Percentiles rank a stretch among this genome's conserved stretches.
These are phyloP conservation scores for Coccyzus lansbergi DNA, from an alignment of 2,797 vertebrate species.

Conservation along the genomic window DNA sequence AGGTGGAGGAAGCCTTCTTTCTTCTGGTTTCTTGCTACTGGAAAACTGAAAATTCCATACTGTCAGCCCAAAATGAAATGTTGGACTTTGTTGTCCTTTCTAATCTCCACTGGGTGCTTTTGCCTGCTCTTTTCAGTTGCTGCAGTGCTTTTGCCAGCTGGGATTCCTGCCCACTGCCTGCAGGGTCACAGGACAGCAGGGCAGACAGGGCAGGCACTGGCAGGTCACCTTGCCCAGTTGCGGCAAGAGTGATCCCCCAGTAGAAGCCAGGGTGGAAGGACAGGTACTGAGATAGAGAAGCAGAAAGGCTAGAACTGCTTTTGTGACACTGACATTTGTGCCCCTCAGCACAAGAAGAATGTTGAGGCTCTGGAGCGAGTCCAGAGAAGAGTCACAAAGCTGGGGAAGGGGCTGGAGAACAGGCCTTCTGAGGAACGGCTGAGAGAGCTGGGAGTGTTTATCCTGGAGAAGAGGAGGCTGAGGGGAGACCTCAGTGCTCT, in stretches of 20 bases:
- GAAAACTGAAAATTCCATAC: background rate
- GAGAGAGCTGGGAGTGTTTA: too few species aligned
- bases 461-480: too few species aligned
- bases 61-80: background rate
- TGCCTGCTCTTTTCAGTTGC: background rate
- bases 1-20: background rate
- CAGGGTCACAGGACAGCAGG: background rate
- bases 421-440: too few species aligned
- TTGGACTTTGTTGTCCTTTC: background rate
- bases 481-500: too few species aligned
- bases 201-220: background rate
- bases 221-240: fast-evolving
- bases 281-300: background rate
- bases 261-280: background rate
- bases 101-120: background rate
- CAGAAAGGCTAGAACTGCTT: background rate
- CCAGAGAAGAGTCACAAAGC: too few species aligned
- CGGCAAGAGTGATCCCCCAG: fast-evolving
- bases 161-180: background rate
- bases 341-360: too few species aligned
- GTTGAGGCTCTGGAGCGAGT: too few species aligned
- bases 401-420: too few species aligned
- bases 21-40: background rate
- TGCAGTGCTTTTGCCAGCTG: background rate
- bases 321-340: too few species aligned